A percentile compares a stretch with the other conserved stretches of the same genome.
Conservation (phyloP, 2,888 invertebrate species). For the Emmelina monodactyla region DNA sequence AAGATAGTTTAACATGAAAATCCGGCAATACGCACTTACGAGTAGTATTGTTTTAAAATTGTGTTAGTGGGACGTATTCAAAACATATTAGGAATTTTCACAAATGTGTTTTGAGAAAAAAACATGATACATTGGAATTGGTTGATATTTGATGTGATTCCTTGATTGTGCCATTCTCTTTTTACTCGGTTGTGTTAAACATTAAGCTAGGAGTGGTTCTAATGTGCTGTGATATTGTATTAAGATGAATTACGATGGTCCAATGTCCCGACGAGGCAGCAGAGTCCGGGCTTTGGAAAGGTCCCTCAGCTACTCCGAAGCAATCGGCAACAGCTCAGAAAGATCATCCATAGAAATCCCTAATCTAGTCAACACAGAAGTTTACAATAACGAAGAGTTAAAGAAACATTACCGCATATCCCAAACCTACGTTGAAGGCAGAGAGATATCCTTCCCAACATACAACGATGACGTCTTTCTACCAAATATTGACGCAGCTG, state of each 20-base stretch:
- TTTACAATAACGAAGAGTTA: conserved; percentile 49
- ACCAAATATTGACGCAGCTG: conserved; percentile 15
- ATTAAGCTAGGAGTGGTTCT: too few relatives aligned
- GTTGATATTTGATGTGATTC: too few relatives aligned
- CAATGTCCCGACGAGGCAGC: conserved; percentile 27
- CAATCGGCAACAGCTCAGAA: conserved; percentile 41
- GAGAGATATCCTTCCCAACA: conserved; percentile 41
- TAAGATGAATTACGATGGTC: conserved; percentile 2
- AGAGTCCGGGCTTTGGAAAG: conserved; percentile 38
- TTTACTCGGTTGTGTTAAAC: too few relatives aligned
- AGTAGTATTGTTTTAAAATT: too few relatives aligned
- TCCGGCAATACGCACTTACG: too few relatives aligned
- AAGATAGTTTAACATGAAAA: too few relatives aligned
- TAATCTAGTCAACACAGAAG: conserved; percentile 40
- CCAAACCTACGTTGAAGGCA: conserved; percentile 54
- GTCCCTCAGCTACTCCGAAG: conserved; percentile 53
- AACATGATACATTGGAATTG: too few relatives aligned
- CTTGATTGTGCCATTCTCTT: too few relatives aligned
- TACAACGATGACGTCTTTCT: conserved; percentile 23
- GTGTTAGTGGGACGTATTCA: too few relatives aligned
- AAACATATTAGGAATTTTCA: too few relatives aligned
- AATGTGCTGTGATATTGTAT: too few relatives aligned
- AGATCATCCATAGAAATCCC: conserved; percentile 52
- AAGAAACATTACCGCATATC: conserved; percentile 53
- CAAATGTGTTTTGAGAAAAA: too few relatives aligned